Evolutionary conservation across 2,888 invertebrate species (phyloP).

Genomic region (Amblyteles armatorius): DNA sequence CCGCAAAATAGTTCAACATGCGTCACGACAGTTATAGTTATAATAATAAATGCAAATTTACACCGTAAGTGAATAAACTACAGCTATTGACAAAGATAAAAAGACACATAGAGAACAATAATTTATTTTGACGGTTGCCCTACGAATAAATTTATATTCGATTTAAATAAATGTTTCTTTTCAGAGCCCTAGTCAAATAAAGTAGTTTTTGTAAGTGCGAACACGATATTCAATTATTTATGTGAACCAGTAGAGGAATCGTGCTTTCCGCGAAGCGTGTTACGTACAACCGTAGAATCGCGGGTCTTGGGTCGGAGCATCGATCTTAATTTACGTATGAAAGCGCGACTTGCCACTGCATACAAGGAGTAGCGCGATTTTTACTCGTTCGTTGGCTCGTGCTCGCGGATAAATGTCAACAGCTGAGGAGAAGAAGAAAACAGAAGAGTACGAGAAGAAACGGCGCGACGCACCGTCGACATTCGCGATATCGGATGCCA

Average conservation of each 20-base stretch:
- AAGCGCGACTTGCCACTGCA: constrained; percentile 56
- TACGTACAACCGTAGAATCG: not conserved
- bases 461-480: constrained; percentile 40
- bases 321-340: constrained; percentile 65
- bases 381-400: constrained; percentile 56
- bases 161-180: too few species aligned
- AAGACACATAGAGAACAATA: too few species aligned
- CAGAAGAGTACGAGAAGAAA: constrained; percentile 12
- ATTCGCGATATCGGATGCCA: constrained; percentile 56
- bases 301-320: constrained; percentile 23
- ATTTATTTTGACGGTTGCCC: not conserved
- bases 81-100: too few species aligned
- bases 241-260: not conserved
- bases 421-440: constrained; percentile 28
- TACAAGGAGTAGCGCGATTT: constrained; percentile 17
- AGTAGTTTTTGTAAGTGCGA: not conserved
- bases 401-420: constrained; percentile 67
- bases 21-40: not conserved
- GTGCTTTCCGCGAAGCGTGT: not conserved
- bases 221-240: not conserved
- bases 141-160: not conserved
- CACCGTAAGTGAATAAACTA: too few species aligned
- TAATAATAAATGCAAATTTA: not conserved
- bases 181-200: not conserved
- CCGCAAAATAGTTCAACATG: not conserved